Evolutionary conservation across 2,113 vertebrate genomes (phyloP).

Genomic region (Paratilapia polleni): DNA sequence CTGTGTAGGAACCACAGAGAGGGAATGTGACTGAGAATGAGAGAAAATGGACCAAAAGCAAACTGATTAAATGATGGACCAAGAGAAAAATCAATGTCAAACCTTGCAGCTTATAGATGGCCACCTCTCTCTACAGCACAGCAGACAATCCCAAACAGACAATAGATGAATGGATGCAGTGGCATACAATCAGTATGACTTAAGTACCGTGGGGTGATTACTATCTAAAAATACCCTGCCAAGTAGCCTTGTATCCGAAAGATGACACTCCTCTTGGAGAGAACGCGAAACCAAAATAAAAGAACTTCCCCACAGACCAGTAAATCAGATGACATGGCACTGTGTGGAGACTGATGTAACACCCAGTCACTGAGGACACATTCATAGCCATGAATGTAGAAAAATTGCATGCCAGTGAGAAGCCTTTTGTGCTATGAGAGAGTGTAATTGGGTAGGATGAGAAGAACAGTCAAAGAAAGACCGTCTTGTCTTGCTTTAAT

Average conservation of each 20-base stretch:
- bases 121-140: not conserved
- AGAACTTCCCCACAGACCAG: slow-evolving; percentile 71
- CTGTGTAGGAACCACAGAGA: slow-evolving; percentile 5
- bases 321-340: slow-evolving; percentile 71
- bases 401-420: slow-evolving; percentile 9
- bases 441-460: slow-evolving; percentile 19
- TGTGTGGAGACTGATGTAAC: slow-evolving; percentile 63
- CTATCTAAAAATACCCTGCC: slow-evolving; percentile 66
- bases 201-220: slow-evolving; percentile 51
- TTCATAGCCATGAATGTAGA: slow-evolving; percentile 35
- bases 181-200: slow-evolving; percentile 35
- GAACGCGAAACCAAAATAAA: slow-evolving; percentile 77
- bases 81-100: not conserved
- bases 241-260: slow-evolving; percentile 67
- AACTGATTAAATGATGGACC: not conserved
- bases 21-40: not conserved
- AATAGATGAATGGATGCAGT: slow-evolving; percentile 31
- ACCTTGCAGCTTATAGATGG: not conserved
- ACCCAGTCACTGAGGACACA: slow-evolving; percentile 53
- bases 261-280: slow-evolving; percentile 69
- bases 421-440: slow-evolving; percentile 29
- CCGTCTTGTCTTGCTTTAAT: slow-evolving; percentile 7
- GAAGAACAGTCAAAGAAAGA: slow-evolving; percentile 7
- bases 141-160: not conserved
- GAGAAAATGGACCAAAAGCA: not conserved